These are phyloP conservation scores for Monarcha castaneiventris DNA, from an alignment of 2,113 vertebrate genomes.

Conservation along the genomic window DNA sequence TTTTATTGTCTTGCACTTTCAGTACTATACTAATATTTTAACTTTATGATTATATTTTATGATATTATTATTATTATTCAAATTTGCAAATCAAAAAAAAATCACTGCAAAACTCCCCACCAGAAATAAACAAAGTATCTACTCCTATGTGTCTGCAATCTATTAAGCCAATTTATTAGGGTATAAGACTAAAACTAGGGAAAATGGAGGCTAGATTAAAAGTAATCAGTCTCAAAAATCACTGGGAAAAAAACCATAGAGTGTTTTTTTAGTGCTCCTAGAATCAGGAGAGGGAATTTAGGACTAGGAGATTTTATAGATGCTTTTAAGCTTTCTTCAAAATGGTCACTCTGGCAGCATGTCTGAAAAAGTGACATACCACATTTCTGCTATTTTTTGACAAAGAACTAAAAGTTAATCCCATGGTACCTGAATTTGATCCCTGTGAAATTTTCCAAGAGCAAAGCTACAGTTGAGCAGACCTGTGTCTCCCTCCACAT, in stretches of 20 bases:
- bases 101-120: not conserved
- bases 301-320: not conserved
- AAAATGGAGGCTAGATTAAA: not conserved
- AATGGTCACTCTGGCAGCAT: not conserved
- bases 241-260: not conserved
- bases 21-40: not conserved
- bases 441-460: constrained; percentile 37
- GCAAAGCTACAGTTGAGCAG: not conserved
- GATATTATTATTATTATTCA: not conserved
- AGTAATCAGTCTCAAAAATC: not conserved
- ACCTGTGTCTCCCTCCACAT: not conserved
- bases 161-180: not conserved
- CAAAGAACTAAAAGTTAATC: constrained; percentile 41
- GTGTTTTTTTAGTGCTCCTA: too few species aligned
- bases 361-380: not conserved
- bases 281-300: not conserved
- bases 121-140: not conserved
- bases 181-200: not conserved
- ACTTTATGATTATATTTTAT: not conserved
- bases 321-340: not conserved
- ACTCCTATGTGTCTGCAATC: not conserved
- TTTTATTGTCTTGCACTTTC: not conserved
- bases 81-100: not conserved
- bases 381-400: constrained; percentile 24
- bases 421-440: constrained; percentile 41